phyloP scores from a whole-genome alignment of 2,888 invertebrate genomes.

The Aproaerema taeniolella region DNA sequence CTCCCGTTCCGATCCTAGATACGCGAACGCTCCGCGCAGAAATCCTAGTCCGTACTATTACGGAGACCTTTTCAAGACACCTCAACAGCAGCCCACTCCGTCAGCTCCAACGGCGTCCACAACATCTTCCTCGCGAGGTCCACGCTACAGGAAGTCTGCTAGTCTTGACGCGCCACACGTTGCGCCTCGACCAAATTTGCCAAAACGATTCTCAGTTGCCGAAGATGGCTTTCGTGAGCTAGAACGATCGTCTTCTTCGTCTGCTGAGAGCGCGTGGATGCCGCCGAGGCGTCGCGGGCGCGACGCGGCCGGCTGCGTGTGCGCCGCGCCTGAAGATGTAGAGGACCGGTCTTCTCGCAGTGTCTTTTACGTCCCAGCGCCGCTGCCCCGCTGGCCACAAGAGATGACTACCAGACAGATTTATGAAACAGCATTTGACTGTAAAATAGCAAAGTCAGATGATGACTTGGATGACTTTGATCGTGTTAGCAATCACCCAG shows the following conservation, averaged over 20 bases:
- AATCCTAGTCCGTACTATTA: conserved; percentile 91
- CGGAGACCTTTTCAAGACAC: conserved; percentile 83
- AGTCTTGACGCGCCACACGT: conserved; percentile 86
- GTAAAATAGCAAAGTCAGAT: conserved; percentile 88
- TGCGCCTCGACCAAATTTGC: conserved; percentile 76
- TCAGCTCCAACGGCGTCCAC: conserved; percentile 68
- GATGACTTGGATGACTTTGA: conserved; percentile 90
- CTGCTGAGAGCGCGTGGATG: conserved; percentile 80
- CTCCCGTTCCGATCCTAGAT: conserved; percentile 74
- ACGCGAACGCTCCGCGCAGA: conserved; percentile 78
- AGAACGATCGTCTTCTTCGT: conserved; percentile 74
- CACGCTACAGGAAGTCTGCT: conserved; percentile 83
- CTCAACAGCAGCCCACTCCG: conserved; percentile 60
- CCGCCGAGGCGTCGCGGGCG: conserved; percentile 83
- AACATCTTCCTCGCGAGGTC: conserved; percentile 63
- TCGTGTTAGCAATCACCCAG: conserved; percentile 88
- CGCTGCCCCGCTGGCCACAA: conserved; percentile 80
- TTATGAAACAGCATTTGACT: conserved; percentile 94
- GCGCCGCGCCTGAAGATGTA: conserved; percentile 83
- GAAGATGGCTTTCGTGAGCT: conserved; percentile 81
- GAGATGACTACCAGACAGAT: conserved; percentile 83
- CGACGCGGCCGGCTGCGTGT: conserved; percentile 84
- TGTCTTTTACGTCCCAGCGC: conserved; percentile 83
- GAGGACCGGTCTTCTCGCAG: conserved; percentile 80
- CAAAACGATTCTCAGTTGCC: conserved; percentile 83